Base-by-base conservation (phyloP, 2,888 invertebrate genomes). In the Merodon equestris region DNA sequence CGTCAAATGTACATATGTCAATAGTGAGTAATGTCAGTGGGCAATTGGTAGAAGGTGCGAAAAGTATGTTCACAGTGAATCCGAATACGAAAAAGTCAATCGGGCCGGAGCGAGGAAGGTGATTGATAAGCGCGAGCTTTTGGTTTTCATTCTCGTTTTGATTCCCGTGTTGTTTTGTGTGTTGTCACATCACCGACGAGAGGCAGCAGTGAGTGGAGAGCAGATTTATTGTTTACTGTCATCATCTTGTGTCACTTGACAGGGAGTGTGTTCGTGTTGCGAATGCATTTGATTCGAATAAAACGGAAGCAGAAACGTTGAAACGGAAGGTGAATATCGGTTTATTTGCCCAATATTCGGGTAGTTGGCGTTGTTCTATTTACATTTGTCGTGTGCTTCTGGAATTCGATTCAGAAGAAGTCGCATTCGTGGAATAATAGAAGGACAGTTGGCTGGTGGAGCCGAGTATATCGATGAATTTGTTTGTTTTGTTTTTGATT, bases 121-220 rank as follows among this genome's bases (percentile, higher is more conserved):
- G 56, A 76, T 71, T 76, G 71, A 71, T 66, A 66, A 66, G 60
- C 56, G 45, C 56, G 58, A 71, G 76, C 76, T 76, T 76, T 66
- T 66, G n/a, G n/a, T n/a, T n/a, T n/a, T n/a, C n/a, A n/a, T n/a
- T n/a, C n/a, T n/a, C n/a, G n/a, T n/a, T n/a, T n/a, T n/a, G n/a
- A n/a, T n/a, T n/a, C n/a, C 7, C 27, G 27, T 7, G 27, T 27
- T 2, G 2, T 27, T 27, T 7, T 7, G 27, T 27, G 27, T 27
- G 27, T 27, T 27, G 2, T 27, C 7, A 27, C 3, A 27, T 4
- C 27, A 2, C 7, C 27, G 27, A 7, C 27, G 27, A 27, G 27
- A 4, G 27, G 27, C 27, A 27, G 3, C 27, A 27, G 27, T 27
- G 27, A 7, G 27, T 27, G 7, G 7, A 27, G 27, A 57, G 18